These are phyloP conservation scores for Tenodera sinensis DNA, from an alignment of 2,888 invertebrate genomes.

Conservation along the genomic window DNA sequence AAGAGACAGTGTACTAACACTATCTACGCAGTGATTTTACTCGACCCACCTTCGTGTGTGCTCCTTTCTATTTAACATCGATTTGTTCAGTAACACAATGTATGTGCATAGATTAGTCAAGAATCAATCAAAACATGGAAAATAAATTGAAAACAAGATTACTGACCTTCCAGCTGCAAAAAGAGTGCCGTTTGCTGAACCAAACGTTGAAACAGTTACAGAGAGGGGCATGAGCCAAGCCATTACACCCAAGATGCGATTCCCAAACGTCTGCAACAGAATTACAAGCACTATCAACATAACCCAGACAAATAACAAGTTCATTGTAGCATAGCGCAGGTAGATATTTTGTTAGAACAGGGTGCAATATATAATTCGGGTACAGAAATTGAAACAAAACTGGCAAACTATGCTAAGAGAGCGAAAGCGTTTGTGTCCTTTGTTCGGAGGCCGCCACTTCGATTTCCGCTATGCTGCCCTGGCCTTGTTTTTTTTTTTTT, in stretches of 20 bases:
- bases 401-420: too few relatives aligned
- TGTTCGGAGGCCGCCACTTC: too few relatives aligned
- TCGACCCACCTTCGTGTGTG: too few relatives aligned
- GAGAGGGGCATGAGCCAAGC: conserved; percentile 93
- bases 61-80: too few relatives aligned
- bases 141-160: background rate
- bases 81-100: background rate
- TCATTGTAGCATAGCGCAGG: background rate
- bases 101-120: background rate
- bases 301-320: background rate
- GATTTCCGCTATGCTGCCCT: too few relatives aligned
- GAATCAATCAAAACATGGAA: background rate
- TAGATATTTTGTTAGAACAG: background rate
- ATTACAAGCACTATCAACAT: conserved; percentile 22
- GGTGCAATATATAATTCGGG: background rate
- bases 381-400: background rate
- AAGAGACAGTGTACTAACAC: too few relatives aligned
- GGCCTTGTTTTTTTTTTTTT: too few relatives aligned
- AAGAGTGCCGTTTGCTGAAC: conserved; percentile 88
- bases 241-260: conserved; percentile 78
- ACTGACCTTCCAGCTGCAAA: conserved; percentile 83
- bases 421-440: too few relatives aligned
- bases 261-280: conserved; percentile 69
- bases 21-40: too few relatives aligned
- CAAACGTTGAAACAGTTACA: conserved; percentile 89